Evolutionary conservation across 1,140 invertebrate genomes (phyloP), one percentile per base, ranked within the genome.

Genomic region (Zaprionus ornatus): DNA sequence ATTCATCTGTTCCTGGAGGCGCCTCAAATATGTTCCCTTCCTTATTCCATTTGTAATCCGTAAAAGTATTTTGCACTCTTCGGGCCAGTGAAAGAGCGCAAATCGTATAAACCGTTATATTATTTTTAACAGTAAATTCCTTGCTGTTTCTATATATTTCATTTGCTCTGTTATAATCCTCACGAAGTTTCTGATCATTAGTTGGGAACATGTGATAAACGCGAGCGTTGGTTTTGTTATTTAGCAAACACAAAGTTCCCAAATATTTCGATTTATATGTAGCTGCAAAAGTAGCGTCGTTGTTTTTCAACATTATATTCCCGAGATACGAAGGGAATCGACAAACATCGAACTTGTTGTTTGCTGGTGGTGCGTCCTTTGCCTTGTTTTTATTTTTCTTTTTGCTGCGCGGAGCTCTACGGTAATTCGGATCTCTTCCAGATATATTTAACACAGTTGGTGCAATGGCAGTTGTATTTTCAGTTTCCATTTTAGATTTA

Each of bases 171-270:
- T 32, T 25, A 35, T 67, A 80, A 13, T 80, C 52, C 21, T 42
- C 57, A 2, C 25, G n/a, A 1, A 76, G 2, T 5, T 45, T 12
- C 7, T 52, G 23, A 3, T 42, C 42, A 2, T 19, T 57, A 0
- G 79, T 57, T 5, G 35, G 21, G 35, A 80, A 80, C 37, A 77
- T 71, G 42, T 80, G 78, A 54, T 80, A 80, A 17, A 37, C 50
- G 1, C 61, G 42, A 52, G 4, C 23, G 13, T 29, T 40, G 19
- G 12, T 17, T 52, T 10, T 59, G 1, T 37, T 67, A n/a, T 76
- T 80, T 2, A 62, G 32, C 2, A 80, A 42, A 17, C 79, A 80
- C 0, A 80, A 61, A 4, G 76, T 64, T 45, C 79, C 60, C 12
- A 80, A 35, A 42, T 68, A 7, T 9, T 52, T 13, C n/a, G 29